These are phyloP conservation scores for Acropternis orthonyx DNA, from an alignment of 2,797 vertebrate species.

Conservation along the genomic window DNA sequence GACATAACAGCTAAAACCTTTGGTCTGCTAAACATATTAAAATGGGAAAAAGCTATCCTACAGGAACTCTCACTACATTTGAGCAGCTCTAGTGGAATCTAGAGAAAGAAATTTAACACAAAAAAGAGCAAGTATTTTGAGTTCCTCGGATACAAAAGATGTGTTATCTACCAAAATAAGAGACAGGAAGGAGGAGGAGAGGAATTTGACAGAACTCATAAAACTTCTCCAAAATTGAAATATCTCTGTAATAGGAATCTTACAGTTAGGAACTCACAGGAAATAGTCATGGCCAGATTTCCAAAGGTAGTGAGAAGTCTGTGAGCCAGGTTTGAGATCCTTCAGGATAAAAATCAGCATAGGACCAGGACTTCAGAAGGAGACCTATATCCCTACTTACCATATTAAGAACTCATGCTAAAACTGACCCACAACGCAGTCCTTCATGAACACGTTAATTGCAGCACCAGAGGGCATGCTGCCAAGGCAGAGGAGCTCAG, in stretches of 20 bases:
- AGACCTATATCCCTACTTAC: not conserved
- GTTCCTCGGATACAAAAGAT: not conserved
- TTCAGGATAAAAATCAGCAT: not conserved
- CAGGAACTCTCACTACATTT: not conserved
- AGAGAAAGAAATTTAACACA: not conserved
- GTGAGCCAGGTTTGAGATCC: not conserved
- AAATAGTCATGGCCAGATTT: not conserved
- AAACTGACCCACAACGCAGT: not conserved
- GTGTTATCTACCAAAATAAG: not conserved
- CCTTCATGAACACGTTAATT: not conserved
- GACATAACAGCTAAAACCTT: not conserved
- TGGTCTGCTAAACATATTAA: constrained; percentile 21
- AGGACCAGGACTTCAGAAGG: not conserved
- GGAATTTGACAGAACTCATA: not conserved
- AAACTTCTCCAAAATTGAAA: not conserved
- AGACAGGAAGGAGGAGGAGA: not conserved
- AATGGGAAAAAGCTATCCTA: not conserved
- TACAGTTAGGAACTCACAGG: not conserved
- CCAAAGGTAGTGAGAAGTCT: not conserved
- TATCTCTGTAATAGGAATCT: not conserved
- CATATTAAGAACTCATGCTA: not conserved
- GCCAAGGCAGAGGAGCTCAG: not conserved
- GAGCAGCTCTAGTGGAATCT: not conserved
- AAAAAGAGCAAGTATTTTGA: not conserved
- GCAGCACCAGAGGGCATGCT: not conserved